Evolutionary conservation across 1,140 invertebrate genomes (phyloP).

Genomic region (Trichonephila clavata): DNA sequence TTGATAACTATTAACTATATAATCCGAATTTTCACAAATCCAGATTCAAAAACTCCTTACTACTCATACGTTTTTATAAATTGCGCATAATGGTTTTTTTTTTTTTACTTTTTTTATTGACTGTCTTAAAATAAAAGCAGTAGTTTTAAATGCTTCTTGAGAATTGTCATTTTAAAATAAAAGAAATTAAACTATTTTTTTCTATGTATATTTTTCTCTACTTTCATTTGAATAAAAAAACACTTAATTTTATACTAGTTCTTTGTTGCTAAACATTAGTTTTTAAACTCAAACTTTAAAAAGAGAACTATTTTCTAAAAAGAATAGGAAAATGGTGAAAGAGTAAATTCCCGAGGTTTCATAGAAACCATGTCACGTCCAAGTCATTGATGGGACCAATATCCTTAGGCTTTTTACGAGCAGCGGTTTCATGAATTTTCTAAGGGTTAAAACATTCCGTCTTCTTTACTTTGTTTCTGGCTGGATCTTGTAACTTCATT

Average conservation of each 20-base stretch:
- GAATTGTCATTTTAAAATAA: neutral
- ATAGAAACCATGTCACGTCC: slow-evolving; percentile 37
- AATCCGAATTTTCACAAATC: too few species aligned
- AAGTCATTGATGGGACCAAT: slow-evolving; percentile 62
- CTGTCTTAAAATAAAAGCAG: too few species aligned
- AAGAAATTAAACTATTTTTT: neutral
- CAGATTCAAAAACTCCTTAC: too few species aligned
- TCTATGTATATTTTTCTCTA: neutral
- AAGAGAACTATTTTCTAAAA: neutral
- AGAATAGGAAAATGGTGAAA: neutral
- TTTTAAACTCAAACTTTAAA: neutral
- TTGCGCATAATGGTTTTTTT: too few species aligned
- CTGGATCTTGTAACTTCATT: slow-evolving; percentile 48
- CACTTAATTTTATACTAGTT: neutral
- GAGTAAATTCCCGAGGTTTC: neutral
- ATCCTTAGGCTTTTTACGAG: slow-evolving; percentile 58
- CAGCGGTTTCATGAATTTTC: slow-evolving; percentile 59
- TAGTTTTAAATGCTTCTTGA: neutral
- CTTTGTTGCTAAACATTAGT: neutral
- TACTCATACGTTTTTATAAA: too few species aligned
- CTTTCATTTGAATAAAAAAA: neutral
- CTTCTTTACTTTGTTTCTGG: neutral
- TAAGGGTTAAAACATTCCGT: slow-evolving; percentile 5
- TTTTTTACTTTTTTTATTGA: too few species aligned
- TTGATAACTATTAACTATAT: too few species aligned